Conservation (phyloP, 2,888 invertebrate species). For the Eurytoma adleriae region DNA sequence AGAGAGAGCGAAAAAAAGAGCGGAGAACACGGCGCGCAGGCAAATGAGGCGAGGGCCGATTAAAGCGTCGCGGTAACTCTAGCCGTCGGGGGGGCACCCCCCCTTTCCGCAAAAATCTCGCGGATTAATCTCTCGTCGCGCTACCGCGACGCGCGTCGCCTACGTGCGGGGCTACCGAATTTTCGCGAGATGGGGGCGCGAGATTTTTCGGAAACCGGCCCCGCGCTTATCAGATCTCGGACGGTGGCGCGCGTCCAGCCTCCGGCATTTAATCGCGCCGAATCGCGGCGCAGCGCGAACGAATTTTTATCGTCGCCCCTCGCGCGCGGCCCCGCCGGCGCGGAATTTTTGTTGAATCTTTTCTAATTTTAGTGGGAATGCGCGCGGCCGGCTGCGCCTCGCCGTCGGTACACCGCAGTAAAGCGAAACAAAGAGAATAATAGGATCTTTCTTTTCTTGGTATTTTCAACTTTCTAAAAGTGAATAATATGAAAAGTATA, state of each 20-base stretch:
- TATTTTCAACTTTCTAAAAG: too few relatives aligned
- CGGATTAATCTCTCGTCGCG: conserved; percentile 48
- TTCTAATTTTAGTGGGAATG: too few relatives aligned
- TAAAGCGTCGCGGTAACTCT: conserved; percentile 58
- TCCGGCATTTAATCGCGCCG: conserved; percentile 33
- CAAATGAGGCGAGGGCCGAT: conserved; percentile 49
- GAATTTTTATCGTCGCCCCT: conserved; percentile 15
- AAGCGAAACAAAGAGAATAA: too few relatives aligned
- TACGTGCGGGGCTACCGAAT: conserved; percentile 72
- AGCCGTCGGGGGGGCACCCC: conserved; percentile 66
- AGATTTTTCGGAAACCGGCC: conserved; percentile 56
- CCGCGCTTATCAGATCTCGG: conserved; percentile 1
- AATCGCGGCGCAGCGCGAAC: conserved; percentile 4
- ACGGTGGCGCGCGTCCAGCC: neutral
- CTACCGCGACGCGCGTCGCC: conserved; percentile 41
- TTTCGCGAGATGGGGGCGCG: conserved; percentile 60
- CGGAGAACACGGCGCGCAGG: neutral
- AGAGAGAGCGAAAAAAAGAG: conserved; percentile 17
- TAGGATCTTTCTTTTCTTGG: too few relatives aligned
- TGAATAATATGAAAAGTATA: too few relatives aligned
- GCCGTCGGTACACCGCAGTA: too few relatives aligned
- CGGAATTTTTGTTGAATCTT: too few relatives aligned
- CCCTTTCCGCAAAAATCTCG: conserved; percentile 70
- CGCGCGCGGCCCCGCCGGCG: neutral
- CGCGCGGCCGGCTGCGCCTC: too few relatives aligned